A percentile compares a stretch with the other conserved stretches of the same genome.
phyloP scores from a whole-genome alignment of 2,888 invertebrate species.

The Idaea aversata region DNA sequence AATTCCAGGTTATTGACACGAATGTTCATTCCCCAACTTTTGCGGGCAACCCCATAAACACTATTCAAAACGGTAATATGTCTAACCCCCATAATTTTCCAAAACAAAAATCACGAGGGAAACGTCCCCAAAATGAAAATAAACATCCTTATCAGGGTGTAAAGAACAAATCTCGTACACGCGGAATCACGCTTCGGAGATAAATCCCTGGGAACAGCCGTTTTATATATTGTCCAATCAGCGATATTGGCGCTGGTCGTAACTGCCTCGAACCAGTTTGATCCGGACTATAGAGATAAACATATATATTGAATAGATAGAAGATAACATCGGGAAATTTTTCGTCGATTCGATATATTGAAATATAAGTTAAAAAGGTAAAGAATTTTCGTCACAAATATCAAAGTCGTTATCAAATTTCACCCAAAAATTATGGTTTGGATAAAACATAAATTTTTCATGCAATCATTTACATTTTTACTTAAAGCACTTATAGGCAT shows the following conservation, averaged over 20 bases:
- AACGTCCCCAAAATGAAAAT: not conserved
- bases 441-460: no score
- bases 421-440: no score
- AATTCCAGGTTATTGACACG: not conserved
- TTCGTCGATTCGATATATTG: no score
- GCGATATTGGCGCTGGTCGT: conserved; percentile 9
- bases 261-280: not conserved
- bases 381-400: no score
- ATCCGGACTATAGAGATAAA: not conserved
- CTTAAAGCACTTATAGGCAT: no score
- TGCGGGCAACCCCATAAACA: not conserved
- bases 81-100: not conserved
- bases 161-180: not conserved
- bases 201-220: conserved; percentile 17
- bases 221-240: conserved; percentile 17
- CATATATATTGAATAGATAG: not conserved
- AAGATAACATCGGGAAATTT: no score
- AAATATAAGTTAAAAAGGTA: no score
- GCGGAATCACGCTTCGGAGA: conserved; percentile 13
- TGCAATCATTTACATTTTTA: no score
- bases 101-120: not conserved
- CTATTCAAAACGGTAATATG: not conserved
- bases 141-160: not conserved
- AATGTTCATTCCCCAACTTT: not conserved
- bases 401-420: no score